Percentiles rank a stretch among this genome's conserved stretches.
These are phyloP conservation scores for Campopleginae sp. DNA, from an alignment of 2,888 invertebrate genomes.

Conservation along the genomic window DNA sequence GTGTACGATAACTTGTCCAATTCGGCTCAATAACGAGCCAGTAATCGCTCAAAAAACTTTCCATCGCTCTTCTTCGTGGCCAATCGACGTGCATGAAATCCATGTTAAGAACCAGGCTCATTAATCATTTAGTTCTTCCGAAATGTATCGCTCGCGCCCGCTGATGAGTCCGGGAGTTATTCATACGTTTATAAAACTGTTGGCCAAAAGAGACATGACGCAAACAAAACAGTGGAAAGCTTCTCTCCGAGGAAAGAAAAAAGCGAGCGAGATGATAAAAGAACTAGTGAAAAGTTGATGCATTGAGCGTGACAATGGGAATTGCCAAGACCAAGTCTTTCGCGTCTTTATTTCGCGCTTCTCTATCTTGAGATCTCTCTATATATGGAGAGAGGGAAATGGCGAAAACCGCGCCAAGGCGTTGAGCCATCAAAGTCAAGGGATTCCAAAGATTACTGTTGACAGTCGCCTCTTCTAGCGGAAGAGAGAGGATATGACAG, in stretches of 20 bases:
- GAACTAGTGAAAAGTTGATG: constrained; percentile 60
- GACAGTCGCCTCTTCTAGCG: constrained; percentile 59
- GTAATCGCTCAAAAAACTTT: constrained; percentile 38
- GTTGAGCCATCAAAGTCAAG: constrained; percentile 63
- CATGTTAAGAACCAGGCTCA: constrained; percentile 49
- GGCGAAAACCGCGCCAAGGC: constrained; percentile 55
- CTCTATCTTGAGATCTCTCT: background rate
- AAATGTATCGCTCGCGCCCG: constrained; percentile 13
- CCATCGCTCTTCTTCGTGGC: background rate
- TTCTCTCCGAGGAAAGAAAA: background rate
- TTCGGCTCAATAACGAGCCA: constrained; percentile 41
- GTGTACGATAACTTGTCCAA: constrained; percentile 45
- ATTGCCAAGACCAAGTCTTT: constrained; percentile 59
- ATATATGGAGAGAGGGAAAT: background rate
- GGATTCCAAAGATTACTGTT: constrained; percentile 65
- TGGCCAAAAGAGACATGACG: constrained; percentile 1
- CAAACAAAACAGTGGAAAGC: background rate
- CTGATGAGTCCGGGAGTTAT: constrained; percentile 37
- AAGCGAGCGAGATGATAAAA: constrained; percentile 3
- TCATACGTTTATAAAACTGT: background rate
- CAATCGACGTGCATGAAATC: constrained; percentile 58
- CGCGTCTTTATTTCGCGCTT: constrained; percentile 51
- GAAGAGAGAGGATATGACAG: constrained; percentile 49
- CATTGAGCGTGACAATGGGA: constrained; percentile 51
- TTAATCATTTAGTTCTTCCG: constrained; percentile 45